Base-by-base conservation (phyloP, 2,797 vertebrate genomes). In the Enteromius unitaeniatus region DNA sequence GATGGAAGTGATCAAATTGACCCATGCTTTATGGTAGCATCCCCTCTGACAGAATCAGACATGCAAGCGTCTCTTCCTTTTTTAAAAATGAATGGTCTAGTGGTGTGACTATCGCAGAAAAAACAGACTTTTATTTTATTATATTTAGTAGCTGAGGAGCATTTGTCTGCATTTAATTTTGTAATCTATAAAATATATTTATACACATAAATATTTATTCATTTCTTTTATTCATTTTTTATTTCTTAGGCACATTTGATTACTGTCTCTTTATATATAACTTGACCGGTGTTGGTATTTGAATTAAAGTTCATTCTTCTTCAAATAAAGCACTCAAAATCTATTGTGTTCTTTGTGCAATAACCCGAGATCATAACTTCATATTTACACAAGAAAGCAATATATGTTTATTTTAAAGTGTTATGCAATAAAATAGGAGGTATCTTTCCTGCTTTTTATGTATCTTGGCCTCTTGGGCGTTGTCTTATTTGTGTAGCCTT, bases 391-490 rank as follows among this genome's bases (percentile, higher is more conserved):
- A 37, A 53, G 23, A 64, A 70, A 70, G 49, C 42, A 64, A 74
- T 74, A 40, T 74, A 51, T 81, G n/a, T 85, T 81, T 83, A 83
- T 82, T 89, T 94, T 93, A 93, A 91, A 92, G 31, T 77, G 76
- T 67, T 60, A 70, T 84, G 86, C 81, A 14, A 3, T 69, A 78
- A 76, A 86, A 81, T 23, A 70, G 19, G 13, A 45, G 28, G 42
- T 49, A 45, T 26, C 9, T 83, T 45, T 15, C 14, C 51, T 14
- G 1, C 3, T 55, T 85, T 49, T 77, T 51, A 82, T 82, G 79
- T 68, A 55, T 84, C 53, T 47, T 78, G 78, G 79, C 58, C 83
- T 80, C 67, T 77, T 31, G 64, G 72, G 74, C 69, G 78, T 60
- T 87, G 70, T 84, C 78, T 78, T 72, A 81, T 87, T 83, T 73